Conservation (phyloP, 37 sponge, comb jelly and placozoan genomes). For the Ephydatia muelleri region DNA sequence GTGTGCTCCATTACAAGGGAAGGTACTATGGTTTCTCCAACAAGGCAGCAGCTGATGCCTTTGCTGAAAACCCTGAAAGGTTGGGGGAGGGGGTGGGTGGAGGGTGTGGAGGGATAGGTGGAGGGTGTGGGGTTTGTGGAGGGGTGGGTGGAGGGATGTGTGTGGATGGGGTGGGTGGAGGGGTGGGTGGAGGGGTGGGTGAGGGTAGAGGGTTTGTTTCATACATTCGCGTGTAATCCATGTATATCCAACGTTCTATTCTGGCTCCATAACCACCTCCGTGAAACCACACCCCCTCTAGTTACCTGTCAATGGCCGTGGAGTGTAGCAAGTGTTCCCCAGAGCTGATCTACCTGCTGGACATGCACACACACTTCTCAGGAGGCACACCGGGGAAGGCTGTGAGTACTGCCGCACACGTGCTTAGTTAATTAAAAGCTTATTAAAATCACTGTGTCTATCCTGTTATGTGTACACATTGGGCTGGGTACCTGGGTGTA, state of each 20-base stretch:
- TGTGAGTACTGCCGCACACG: background rate
- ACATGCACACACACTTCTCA: conserved; percentile 90
- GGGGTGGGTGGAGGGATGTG: no score
- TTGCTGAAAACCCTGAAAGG: conserved; percentile 84
- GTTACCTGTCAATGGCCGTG: conserved; percentile 77
- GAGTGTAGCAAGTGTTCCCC: conserved; percentile 83
- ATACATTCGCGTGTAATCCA: background rate
- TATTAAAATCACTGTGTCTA: background rate
- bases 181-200: no score
- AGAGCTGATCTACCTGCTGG: conserved; percentile 94
- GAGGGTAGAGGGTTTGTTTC: background rate
- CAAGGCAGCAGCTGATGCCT: conserved; percentile 82
- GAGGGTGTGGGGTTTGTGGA: conserved; percentile 9
- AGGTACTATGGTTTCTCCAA: conserved; percentile 90
- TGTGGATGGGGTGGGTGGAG: no score
- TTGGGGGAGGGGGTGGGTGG: conserved; percentile 9
- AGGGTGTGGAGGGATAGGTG: no score
- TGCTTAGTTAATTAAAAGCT: background rate
- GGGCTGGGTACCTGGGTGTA: no score
- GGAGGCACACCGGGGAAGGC: conserved; percentile 71
- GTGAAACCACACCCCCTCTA: conserved; percentile 8
- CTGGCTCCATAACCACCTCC: background rate
- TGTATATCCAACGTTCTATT: background rate
- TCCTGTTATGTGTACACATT: conserved; percentile 3
- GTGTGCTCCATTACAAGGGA: conserved; percentile 86